Percentiles rank a stretch among this genome's conserved stretches.
Evolutionary conservation across 1,140 invertebrate genomes (phyloP).

Genomic region (Rhyacophila brunnea): DNA sequence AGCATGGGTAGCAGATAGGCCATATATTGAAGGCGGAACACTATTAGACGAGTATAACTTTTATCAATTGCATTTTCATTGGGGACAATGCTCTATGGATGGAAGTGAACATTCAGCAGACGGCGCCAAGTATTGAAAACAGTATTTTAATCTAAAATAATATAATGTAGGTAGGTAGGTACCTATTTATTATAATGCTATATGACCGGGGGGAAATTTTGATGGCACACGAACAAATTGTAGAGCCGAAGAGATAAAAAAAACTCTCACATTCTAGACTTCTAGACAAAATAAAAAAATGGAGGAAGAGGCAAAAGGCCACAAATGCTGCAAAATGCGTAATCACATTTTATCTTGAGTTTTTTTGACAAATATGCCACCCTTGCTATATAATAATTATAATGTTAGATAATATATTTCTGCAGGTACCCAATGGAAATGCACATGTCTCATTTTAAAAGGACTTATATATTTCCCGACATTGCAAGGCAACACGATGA

Average conservation of each 20-base stretch:
- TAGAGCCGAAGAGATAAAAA: neutral
- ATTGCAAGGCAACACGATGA: constrained; percentile 46
- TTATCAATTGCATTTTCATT: constrained; percentile 74
- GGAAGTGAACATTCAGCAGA: constrained; percentile 75
- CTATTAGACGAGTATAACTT: constrained; percentile 60
- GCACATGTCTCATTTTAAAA: constrained; percentile 54
- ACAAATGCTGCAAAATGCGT: neutral
- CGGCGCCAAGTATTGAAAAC: constrained; percentile 37
- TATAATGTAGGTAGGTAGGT: neutral
- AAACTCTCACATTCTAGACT: neutral
- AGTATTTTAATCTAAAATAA: neutral
- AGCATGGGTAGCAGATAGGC: constrained; percentile 47
- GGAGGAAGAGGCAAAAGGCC: neutral
- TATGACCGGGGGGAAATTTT: neutral
- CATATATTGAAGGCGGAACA: constrained; percentile 53
- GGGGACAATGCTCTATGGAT: constrained; percentile 61
- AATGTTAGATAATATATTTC: neutral
- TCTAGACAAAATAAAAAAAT: neutral
- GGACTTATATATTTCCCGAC: constrained; percentile 48
- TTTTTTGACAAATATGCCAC: neutral
- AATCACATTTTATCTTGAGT: neutral
- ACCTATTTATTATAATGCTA: neutral
- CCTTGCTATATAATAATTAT: neutral
- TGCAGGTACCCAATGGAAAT: constrained; percentile 51
- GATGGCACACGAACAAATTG: neutral